Evolutionary conservation across 2,888 invertebrate species (phyloP).

Genomic region (Trissolcus japonicus): DNA sequence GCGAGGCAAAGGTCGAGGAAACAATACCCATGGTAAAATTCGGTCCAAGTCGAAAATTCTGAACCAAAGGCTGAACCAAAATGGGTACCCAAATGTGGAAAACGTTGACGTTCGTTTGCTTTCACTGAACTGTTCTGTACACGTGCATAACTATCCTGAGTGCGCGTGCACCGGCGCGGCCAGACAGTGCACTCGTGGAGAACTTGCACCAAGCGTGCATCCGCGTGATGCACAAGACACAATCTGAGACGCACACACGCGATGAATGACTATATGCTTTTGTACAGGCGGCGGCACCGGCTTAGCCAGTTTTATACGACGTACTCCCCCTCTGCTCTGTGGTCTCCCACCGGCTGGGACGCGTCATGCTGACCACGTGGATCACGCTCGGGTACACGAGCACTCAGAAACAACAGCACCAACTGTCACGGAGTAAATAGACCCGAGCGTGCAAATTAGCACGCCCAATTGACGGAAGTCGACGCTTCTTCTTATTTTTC

Average conservation of each 20-base stretch:
- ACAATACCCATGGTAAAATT: slow-evolving; percentile 62
- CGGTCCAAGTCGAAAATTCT: no score
- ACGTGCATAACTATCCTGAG: slow-evolving; percentile 32
- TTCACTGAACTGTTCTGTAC: slow-evolving; percentile 15
- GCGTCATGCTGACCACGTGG: no score
- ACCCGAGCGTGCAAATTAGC: neutral
- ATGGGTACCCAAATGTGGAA: neutral
- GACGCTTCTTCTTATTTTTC: no score
- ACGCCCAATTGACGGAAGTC: no score
- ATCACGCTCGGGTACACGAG: no score
- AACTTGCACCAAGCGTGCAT: slow-evolving; percentile 21
- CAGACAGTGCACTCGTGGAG: slow-evolving; percentile 25
- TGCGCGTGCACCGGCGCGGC: slow-evolving; percentile 24
- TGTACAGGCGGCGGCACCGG: slow-evolving; percentile 7
- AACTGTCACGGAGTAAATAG: neutral
- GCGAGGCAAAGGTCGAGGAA: slow-evolving; percentile 64
- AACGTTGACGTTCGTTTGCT: slow-evolving; percentile 8
- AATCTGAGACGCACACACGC: neutral
- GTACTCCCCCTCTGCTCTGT: no score
- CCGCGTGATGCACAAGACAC: neutral
- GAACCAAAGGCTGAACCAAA: no score
- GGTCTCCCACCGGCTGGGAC: no score
- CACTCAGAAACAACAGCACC: no score
- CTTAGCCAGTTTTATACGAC: neutral
- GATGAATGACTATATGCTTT: slow-evolving; percentile 6